A percentile compares a stretch with the other conserved stretches of the same genome.
phyloP scores from a whole-genome alignment of 2,113 vertebrate species.

The Eretmochelys imbricata region DNA sequence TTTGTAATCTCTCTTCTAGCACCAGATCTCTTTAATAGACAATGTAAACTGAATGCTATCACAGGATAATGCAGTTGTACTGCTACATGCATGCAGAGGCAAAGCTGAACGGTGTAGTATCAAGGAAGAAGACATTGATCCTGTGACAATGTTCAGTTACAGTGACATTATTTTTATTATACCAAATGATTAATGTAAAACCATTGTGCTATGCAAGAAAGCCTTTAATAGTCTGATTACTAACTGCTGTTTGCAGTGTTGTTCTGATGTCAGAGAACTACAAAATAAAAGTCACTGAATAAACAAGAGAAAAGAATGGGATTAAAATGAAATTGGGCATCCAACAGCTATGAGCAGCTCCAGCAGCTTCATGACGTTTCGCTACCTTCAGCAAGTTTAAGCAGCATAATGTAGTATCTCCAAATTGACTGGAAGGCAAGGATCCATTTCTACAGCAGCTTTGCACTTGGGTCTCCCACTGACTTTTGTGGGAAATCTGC shows the following conservation, averaged over 20 bases:
- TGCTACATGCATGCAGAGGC: neutral
- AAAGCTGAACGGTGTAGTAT: conserved; percentile 54
- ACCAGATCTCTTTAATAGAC: conserved; percentile 24
- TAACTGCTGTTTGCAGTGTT: conserved; percentile 67
- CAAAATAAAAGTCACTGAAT: conserved; percentile 40
- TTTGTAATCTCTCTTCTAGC: conserved; percentile 7
- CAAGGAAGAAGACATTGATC: conserved; percentile 42
- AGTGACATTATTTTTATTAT: conserved; percentile 49
- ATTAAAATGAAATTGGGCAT: conserved; percentile 66
- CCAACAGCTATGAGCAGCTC: conserved; percentile 35
- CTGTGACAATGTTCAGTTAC: conserved; percentile 52
- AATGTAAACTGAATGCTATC: conserved; percentile 45
- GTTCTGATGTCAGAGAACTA: conserved; percentile 32
- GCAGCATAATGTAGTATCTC: neutral
- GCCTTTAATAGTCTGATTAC: conserved; percentile 62
- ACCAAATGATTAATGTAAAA: conserved; percentile 63
- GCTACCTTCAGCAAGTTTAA: conserved; percentile 37
- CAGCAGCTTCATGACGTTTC: conserved; percentile 19
- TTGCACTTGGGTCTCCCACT: neutral
- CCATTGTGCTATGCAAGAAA: conserved; percentile 55
- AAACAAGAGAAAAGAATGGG: conserved; percentile 66
- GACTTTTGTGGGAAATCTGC: neutral
- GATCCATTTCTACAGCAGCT: neutral
- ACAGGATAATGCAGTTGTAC: neutral
- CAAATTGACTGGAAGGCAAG: neutral